These are phyloP conservation scores for Hyperoplus immaculatus DNA, from an alignment of 2,797 vertebrate genomes.

Conservation along the genomic window DNA sequence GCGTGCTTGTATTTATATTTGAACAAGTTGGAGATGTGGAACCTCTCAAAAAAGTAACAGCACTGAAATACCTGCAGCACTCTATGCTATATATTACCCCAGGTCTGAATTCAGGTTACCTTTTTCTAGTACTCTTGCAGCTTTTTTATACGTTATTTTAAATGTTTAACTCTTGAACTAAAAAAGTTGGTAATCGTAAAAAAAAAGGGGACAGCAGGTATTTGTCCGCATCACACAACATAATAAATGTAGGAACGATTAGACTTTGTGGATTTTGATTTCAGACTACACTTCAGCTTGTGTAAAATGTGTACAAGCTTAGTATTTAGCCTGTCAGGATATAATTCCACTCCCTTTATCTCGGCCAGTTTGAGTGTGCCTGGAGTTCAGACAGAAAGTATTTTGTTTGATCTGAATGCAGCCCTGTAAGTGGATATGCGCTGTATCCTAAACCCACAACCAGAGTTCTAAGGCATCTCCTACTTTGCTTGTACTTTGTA, in stretches of 20 bases:
- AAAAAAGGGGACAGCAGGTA: too few species aligned
- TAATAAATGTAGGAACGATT: too few species aligned
- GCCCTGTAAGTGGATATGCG: slow-evolving; percentile 50
- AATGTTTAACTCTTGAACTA: too few species aligned
- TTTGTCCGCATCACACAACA: too few species aligned
- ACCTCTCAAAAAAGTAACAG: too few species aligned
- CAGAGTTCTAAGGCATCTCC: slow-evolving; percentile 59
- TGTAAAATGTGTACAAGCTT: background rate
- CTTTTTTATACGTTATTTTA: too few species aligned
- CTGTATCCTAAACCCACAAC: slow-evolving; percentile 51
- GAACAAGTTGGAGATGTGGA: too few species aligned
- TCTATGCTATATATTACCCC: background rate
- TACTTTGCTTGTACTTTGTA: slow-evolving; percentile 57
- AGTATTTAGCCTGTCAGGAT: slow-evolving; percentile 29
- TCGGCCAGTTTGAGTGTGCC: slow-evolving; percentile 34
- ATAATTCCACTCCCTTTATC: slow-evolving; percentile 37
- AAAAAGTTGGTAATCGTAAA: too few species aligned
- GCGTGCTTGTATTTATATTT: too few species aligned
- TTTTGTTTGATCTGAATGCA: slow-evolving; percentile 60
- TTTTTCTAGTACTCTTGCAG: too few species aligned
- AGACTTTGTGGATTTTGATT: too few species aligned
- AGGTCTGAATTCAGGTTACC: background rate
- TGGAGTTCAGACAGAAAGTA: slow-evolving; percentile 46
- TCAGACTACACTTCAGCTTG: background rate
- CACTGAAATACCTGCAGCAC: background rate